These are phyloP conservation scores for Pheosia tremula DNA, from an alignment of 2,888 invertebrate genomes.

Conservation along the genomic window DNA sequence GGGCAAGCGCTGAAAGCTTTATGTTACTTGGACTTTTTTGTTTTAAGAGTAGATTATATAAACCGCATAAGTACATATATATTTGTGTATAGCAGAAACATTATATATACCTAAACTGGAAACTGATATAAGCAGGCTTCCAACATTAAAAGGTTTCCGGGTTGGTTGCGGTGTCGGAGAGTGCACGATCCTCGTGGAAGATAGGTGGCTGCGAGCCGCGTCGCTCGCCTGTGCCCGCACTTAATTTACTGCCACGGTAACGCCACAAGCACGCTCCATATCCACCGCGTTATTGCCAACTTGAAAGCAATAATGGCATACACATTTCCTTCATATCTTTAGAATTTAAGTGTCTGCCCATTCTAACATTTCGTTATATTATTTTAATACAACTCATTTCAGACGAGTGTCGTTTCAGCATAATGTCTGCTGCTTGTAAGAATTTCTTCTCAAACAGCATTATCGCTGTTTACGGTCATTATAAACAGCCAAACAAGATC, in stretches of 20 bases:
- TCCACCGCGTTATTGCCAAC: constrained; percentile 81
- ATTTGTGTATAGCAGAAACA: constrained; percentile 23
- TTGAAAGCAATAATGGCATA: constrained; percentile 80
- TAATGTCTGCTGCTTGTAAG: background rate
- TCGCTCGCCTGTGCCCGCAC: constrained; percentile 63
- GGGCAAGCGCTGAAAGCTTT: constrained; percentile 4
- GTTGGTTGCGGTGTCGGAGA: constrained; percentile 53
- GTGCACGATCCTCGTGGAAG: constrained; percentile 62
- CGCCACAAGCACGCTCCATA: constrained; percentile 81
- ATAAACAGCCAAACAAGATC: no score
- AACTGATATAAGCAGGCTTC: constrained; percentile 54
- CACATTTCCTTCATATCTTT: constrained; percentile 78
- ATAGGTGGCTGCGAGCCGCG: constrained; percentile 64
- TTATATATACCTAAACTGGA: constrained; percentile 42
- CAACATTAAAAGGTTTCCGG: constrained; percentile 53
- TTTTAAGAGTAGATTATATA: no score
- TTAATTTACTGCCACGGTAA: constrained; percentile 80
- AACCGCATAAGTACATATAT: background rate
- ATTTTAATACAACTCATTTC: constrained; percentile 54
- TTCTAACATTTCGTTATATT: constrained; percentile 66
- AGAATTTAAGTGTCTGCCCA: constrained; percentile 73
- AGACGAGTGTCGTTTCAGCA: constrained; percentile 44
- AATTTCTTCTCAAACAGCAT: constrained; percentile 29
- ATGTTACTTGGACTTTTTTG: no score
- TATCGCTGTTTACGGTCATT: constrained; percentile 26